Percentiles rank a stretch among this genome's conserved stretches.
phyloP scores from a whole-genome alignment of 2,888 invertebrate genomes.

The Nemurella pictetii region DNA sequence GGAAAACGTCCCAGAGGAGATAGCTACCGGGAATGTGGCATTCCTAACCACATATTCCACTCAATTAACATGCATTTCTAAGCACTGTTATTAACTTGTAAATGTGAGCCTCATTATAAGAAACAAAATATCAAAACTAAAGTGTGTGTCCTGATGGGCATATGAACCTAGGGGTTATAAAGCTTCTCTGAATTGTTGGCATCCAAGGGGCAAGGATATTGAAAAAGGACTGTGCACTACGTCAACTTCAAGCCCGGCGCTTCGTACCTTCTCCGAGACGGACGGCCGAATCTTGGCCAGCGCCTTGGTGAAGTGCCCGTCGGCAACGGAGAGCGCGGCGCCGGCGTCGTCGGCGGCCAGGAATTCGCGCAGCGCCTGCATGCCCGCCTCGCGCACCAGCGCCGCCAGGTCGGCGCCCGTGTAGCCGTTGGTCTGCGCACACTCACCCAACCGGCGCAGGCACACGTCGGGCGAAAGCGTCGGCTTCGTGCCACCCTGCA shows the following conservation, averaged over 20 bases:
- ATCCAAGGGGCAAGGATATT: not conserved
- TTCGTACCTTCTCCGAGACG: conserved; percentile 69
- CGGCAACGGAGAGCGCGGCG: conserved; percentile 61
- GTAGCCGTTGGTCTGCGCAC: conserved; percentile 72
- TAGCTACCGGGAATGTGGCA: no score
- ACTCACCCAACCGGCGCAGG: conserved; percentile 68
- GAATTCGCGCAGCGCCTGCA: conserved; percentile 77
- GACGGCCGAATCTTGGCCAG: conserved; percentile 83
- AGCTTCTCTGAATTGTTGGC: not conserved
- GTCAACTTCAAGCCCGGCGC: not conserved
- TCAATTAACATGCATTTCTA: no score
- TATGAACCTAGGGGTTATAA: not conserved
- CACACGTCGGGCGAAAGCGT: conserved; percentile 74
- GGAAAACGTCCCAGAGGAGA: no score
- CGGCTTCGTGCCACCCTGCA: conserved; percentile 78
- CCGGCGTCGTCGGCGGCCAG: conserved; percentile 22
- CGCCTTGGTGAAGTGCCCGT: conserved; percentile 76
- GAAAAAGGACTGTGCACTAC: not conserved
- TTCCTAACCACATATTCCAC: no score
- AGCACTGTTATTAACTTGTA: no score
- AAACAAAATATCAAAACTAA: no score
- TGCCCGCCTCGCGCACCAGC: conserved; percentile 84
- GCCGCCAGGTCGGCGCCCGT: conserved; percentile 95
- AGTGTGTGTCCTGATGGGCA: not conserved
- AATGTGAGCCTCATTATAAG: no score